Evolutionary conservation across 1,140 invertebrate genomes (phyloP).

Genomic region (Holcopasites calliopsidis): DNA sequence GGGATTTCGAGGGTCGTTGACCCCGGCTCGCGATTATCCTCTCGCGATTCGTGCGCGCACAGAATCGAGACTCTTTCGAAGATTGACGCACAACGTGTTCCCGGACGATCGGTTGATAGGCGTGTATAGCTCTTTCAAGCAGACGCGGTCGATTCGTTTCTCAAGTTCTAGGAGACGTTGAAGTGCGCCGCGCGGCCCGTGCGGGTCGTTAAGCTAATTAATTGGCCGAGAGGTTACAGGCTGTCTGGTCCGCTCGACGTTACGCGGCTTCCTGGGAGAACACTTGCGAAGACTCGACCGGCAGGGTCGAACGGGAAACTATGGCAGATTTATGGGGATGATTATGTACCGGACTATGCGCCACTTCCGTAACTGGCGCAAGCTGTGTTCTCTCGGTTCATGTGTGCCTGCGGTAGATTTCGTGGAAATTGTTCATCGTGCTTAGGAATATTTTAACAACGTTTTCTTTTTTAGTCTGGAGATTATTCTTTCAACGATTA

Average conservation of each 20-base stretch:
- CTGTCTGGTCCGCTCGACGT: background rate
- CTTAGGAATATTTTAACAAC: too few relatives aligned
- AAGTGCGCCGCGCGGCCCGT: conserved; percentile 3
- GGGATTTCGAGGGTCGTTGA: conserved; percentile 24
- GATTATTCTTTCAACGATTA: too few relatives aligned
- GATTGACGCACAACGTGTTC: background rate
- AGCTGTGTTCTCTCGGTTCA: background rate
- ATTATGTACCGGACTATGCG: background rate
- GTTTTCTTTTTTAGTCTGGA: too few relatives aligned
- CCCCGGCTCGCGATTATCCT: conserved; percentile 35
- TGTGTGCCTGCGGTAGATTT: background rate
- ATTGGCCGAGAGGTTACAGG: conserved; percentile 41
- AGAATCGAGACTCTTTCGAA: conserved; percentile 31
- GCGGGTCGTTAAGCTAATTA: conserved; percentile 64
- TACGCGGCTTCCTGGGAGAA: background rate
- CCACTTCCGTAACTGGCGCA: background rate
- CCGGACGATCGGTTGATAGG: conserved; percentile 1
- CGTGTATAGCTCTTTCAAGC: background rate
- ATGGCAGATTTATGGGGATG: conserved; percentile 13
- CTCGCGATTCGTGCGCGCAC: conserved; percentile 28
- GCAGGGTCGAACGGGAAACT: background rate
- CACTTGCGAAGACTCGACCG: conserved; percentile 7
- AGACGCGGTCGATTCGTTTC: background rate
- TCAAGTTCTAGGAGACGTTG: conserved; percentile 16
- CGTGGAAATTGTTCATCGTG: too few relatives aligned